A percentile compares a stretch with the other conserved stretches of the same genome.
phyloP scores from a whole-genome alignment of 2,888 invertebrate genomes.

The Graphium colonna region DNA sequence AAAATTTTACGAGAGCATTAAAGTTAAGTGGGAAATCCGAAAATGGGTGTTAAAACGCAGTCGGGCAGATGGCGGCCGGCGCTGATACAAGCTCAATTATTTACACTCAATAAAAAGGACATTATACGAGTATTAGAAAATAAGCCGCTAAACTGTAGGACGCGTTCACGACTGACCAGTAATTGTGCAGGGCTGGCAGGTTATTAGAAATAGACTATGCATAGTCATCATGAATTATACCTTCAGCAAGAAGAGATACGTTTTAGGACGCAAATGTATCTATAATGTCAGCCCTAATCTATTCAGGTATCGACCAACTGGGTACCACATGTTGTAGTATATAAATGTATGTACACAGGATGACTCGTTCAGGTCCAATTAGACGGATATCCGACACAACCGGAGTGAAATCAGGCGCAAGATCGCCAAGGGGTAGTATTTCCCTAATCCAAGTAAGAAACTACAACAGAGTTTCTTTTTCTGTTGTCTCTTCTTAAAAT shows the following conservation, averaged over 20 bases:
- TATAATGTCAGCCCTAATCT: too few relatives aligned
- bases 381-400: too few relatives aligned
- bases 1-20: slow-evolving; percentile 73
- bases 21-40: slow-evolving; percentile 78
- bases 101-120: slow-evolving; percentile 79
- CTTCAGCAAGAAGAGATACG: background rate
- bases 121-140: slow-evolving; percentile 75
- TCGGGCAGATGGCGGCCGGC: slow-evolving; percentile 69
- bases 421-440: too few relatives aligned
- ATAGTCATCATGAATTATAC: background rate
- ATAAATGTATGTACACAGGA: too few relatives aligned
- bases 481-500: too few relatives aligned
- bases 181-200: slow-evolving; percentile 39
- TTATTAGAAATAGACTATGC: background rate
- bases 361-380: too few relatives aligned
- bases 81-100: slow-evolving; percentile 77
- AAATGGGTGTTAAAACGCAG: slow-evolving; percentile 69
- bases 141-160: slow-evolving; percentile 57
- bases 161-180: slow-evolving; percentile 34
- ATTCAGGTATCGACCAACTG: too few relatives aligned
- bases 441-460: too few relatives aligned
- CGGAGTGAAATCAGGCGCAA: too few relatives aligned
- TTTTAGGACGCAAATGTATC: background rate
- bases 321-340: too few relatives aligned
- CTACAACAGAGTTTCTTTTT: too few relatives aligned